Evolutionary conservation across 2,888 invertebrate species (phyloP).

Genomic region (Ischnura elegans): DNA sequence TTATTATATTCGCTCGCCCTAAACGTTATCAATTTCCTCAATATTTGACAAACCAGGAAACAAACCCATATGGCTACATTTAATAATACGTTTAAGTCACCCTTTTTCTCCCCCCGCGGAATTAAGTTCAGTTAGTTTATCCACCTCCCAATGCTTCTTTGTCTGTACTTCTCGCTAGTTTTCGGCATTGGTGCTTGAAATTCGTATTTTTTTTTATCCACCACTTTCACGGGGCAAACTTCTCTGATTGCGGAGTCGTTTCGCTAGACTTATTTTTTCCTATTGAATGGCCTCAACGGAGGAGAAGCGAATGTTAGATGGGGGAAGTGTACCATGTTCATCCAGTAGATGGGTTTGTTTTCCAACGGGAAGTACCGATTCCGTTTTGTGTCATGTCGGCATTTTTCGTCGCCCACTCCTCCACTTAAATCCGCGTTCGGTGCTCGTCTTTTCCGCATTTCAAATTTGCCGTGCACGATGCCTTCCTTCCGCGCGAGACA

Average conservation of each 20-base stretch:
- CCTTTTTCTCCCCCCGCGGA: too few species aligned
- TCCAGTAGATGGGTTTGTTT: not conserved
- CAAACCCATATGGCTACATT: too few species aligned
- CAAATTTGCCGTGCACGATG: not conserved
- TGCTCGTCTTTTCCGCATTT: not conserved
- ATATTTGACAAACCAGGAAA: too few species aligned
- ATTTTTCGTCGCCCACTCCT: not conserved
- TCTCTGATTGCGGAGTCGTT: constrained; percentile 26
- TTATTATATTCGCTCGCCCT: too few species aligned
- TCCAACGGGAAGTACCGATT: not conserved
- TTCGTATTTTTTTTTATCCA: not conserved
- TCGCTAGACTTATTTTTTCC: constrained; percentile 28
- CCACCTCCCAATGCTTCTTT: too few species aligned
- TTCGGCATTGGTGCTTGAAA: not conserved
- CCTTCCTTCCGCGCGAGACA: not conserved
- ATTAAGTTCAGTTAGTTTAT: too few species aligned
- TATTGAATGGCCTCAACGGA: constrained; percentile 6
- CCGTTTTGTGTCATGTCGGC: not conserved
- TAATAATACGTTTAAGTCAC: too few species aligned
- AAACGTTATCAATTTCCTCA: too few species aligned
- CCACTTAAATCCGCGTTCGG: not conserved
- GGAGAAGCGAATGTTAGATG: not conserved
- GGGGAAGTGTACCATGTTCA: constrained; percentile 7
- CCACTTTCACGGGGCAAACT: not conserved
- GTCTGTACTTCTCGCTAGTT: not conserved